A percentile compares a stretch with the other conserved stretches of the same genome.
phyloP scores from a whole-genome alignment of 2,113 vertebrate genomes.

The Nothobranchius kuhntae region DNA sequence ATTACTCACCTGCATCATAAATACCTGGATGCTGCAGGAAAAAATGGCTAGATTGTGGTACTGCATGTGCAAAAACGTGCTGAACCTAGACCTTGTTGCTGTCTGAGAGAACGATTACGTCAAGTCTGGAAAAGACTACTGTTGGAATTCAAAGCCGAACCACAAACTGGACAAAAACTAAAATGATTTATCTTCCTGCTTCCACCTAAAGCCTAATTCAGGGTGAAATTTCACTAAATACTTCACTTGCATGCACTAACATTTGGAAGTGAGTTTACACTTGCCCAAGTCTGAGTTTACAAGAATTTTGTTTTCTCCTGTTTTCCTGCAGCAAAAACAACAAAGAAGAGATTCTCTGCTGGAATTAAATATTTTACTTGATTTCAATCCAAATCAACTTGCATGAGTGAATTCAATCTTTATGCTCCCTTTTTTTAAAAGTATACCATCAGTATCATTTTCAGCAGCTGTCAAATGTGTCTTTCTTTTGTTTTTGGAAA shows the following conservation, averaged over 20 bases:
- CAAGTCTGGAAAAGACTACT: not conserved
- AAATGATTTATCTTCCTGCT: not conserved
- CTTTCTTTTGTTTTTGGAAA: constrained; percentile 22
- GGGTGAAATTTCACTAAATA: not conserved
- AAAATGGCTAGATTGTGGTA: no score
- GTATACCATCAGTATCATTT: constrained; percentile 10
- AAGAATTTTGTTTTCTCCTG: constrained; percentile 16
- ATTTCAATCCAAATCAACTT: constrained; percentile 10
- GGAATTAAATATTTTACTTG: constrained; percentile 5
- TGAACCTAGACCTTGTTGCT: not conserved
- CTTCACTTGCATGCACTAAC: not conserved
- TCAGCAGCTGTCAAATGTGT: not conserved
- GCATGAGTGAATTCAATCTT: constrained; percentile 7
- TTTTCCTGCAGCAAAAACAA: constrained; percentile 22
- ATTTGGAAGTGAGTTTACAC: not conserved
- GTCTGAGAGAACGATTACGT: not conserved
- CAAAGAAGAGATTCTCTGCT: not conserved
- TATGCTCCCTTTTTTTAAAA: not conserved
- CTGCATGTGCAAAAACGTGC: not conserved
- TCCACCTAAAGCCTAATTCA: not conserved
- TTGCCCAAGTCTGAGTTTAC: not conserved
- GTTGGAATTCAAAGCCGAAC: not conserved
- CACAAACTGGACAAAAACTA: not conserved
- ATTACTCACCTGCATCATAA: constrained; percentile 9
- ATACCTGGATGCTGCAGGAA: not conserved